Evolutionary conservation across 1,140 invertebrate species (phyloP).

Genomic region (Periplaneta americana): DNA sequence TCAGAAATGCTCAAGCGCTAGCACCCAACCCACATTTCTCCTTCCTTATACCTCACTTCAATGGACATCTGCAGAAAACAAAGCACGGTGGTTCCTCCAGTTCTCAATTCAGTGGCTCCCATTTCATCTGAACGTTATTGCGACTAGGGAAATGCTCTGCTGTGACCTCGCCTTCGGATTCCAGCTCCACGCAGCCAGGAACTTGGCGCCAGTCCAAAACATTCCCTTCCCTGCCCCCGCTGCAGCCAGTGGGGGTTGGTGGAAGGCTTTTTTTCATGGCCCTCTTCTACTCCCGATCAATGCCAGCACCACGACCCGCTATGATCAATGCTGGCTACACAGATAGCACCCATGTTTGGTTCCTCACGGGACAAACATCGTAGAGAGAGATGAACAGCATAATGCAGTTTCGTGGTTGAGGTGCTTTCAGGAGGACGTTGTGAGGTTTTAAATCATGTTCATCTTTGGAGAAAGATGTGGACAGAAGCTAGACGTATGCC

Average conservation of each 20-base stretch:
- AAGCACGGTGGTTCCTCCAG: background rate
- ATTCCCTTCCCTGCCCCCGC: background rate
- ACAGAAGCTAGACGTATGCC: too few relatives aligned
- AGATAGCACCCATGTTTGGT: background rate
- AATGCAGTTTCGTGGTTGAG: too few relatives aligned
- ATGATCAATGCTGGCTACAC: background rate
- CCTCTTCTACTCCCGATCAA: background rate
- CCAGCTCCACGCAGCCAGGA: background rate
- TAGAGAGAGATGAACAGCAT: background rate
- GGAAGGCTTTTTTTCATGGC: background rate
- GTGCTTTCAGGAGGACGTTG: too few relatives aligned
- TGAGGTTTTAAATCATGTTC: too few relatives aligned
- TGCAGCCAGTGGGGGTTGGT: background rate
- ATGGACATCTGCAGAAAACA: background rate
- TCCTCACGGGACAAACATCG: background rate
- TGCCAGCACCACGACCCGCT: background rate
- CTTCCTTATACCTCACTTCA: background rate
- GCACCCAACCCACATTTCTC: background rate
- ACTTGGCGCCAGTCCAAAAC: background rate
- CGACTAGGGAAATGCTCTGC: background rate
- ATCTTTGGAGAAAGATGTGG: too few relatives aligned
- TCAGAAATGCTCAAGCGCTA: background rate
- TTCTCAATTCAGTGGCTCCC: background rate
- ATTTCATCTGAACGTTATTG: background rate
- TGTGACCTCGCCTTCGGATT: background rate